Evolutionary conservation across 2,797 vertebrate species (phyloP).

Genomic region (Lacerta bilineata): DNA sequence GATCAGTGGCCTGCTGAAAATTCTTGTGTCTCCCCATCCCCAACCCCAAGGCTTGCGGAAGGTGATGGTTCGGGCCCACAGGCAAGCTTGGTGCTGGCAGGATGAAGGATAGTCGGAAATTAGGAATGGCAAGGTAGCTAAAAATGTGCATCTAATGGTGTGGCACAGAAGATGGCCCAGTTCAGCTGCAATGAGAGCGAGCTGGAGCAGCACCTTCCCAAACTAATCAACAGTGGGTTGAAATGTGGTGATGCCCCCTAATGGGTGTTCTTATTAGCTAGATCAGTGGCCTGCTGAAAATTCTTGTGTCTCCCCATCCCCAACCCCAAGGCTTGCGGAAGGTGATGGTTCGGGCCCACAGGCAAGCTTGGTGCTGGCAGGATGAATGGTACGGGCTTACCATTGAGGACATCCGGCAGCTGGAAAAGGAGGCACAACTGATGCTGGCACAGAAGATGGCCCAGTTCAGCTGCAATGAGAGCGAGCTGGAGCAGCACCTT

Average conservation of each 20-base stretch:
- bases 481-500: conserved; percentile 81
- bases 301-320: not conserved
- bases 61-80: conserved; percentile 97
- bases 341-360: conserved; percentile 97
- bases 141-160: too few species aligned
- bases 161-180: too few species aligned
- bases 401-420: conserved; percentile 94
- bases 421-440: conserved; percentile 96
- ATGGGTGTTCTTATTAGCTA: not conserved
- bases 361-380: conserved; percentile 99
- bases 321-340: conserved; percentile 88
- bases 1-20: fast-evolving
- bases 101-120: too few species aligned
- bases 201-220: too few species aligned
- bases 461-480: conserved; percentile 87
- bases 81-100: conserved; percentile 99
- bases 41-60: conserved; percentile 88
- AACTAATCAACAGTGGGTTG: not conserved
- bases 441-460: conserved; percentile 98
- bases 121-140: too few species aligned
- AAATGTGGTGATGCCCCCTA: not conserved
- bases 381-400: conserved; percentile 97
- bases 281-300: fast-evolving
- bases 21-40: not conserved
- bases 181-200: too few species aligned